Conservation (phyloP, 2,797 vertebrate species). For the Centroberyx gerrardi region DNA sequence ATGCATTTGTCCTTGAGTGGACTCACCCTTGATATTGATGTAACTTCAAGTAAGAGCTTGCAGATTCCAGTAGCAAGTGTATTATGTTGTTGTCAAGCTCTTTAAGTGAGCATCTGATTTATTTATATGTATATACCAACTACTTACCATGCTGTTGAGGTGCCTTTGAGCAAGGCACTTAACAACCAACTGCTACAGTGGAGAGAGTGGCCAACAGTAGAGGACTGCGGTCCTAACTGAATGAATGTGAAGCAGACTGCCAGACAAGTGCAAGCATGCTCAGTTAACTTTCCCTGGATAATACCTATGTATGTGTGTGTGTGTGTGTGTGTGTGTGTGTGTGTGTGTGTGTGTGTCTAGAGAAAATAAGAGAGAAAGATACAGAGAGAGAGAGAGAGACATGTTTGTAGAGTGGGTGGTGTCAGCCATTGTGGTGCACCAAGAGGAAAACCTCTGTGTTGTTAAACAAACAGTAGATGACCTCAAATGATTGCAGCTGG, state of each 20-base stretch:
- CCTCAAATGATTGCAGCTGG: constrained; percentile 54
- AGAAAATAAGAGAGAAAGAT: neutral
- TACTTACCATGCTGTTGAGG: neutral
- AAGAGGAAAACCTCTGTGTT: constrained; percentile 35
- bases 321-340: too few relatives aligned
- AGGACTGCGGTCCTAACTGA: too few relatives aligned
- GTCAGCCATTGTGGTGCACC: constrained; percentile 12
- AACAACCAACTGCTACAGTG: too few relatives aligned
- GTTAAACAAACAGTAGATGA: constrained; percentile 47
- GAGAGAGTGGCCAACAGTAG: too few relatives aligned
- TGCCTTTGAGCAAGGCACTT: neutral
- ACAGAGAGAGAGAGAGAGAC: neutral
- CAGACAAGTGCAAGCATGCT: too few relatives aligned
- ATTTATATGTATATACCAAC: neutral
- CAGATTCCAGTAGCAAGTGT: neutral
- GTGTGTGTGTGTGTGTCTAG: constrained; percentile 3
- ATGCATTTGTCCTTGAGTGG: constrained; percentile 47
- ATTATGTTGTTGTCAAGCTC: neutral
- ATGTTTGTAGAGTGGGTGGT: constrained; percentile 9
- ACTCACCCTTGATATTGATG: constrained; percentile 21
- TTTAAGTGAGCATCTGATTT: constrained; percentile 2
- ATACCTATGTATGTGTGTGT: too few relatives aligned
- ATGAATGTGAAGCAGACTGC: too few relatives aligned
- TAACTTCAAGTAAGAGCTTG: constrained; percentile 16
- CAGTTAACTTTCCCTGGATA: too few relatives aligned